phyloP scores from a whole-genome alignment of 1,140 invertebrate genomes.

The Nephila pilipes region DNA sequence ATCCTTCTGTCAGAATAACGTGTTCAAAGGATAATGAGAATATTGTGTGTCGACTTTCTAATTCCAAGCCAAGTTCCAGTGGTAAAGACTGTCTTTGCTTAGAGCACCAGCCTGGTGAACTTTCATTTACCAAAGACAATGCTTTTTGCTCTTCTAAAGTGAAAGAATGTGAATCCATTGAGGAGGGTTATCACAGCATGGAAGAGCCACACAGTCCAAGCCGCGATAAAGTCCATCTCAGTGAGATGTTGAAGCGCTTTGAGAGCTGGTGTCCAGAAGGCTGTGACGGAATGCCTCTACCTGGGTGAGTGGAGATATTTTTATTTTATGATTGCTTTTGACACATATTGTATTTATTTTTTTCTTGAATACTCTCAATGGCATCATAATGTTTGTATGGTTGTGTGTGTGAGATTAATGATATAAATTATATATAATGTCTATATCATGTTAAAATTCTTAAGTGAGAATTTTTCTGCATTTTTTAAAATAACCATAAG shows the following conservation, averaged over 20 bases:
- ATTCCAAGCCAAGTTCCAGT: neutral
- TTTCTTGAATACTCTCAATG: too few species aligned
- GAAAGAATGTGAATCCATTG: conserved; percentile 68
- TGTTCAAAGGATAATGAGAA: neutral
- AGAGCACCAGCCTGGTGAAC: conserved; percentile 13
- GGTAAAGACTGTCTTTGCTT: conserved; percentile 32
- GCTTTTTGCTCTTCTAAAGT: conserved; percentile 2
- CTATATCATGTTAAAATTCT: too few species aligned
- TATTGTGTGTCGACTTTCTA: neutral
- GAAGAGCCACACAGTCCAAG: conserved; percentile 80
- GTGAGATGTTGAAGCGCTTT: conserved; percentile 59
- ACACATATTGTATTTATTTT: too few species aligned
- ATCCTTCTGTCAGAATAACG: neutral
- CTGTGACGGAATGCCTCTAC: conserved; percentile 56
- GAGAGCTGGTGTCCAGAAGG: conserved; percentile 71
- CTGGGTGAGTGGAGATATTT: conserved; percentile 23
- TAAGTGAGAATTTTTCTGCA: too few species aligned
- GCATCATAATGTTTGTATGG: too few species aligned
- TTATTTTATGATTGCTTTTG: too few species aligned
- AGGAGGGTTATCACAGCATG: conserved; percentile 78
- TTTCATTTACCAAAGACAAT: conserved; percentile 19
- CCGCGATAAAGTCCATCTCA: neutral
- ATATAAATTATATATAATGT: too few species aligned
- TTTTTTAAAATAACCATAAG: too few species aligned
- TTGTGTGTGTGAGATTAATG: too few species aligned